Conservation (phyloP, 2,888 invertebrate species). For the Thumatha senex region DNA sequence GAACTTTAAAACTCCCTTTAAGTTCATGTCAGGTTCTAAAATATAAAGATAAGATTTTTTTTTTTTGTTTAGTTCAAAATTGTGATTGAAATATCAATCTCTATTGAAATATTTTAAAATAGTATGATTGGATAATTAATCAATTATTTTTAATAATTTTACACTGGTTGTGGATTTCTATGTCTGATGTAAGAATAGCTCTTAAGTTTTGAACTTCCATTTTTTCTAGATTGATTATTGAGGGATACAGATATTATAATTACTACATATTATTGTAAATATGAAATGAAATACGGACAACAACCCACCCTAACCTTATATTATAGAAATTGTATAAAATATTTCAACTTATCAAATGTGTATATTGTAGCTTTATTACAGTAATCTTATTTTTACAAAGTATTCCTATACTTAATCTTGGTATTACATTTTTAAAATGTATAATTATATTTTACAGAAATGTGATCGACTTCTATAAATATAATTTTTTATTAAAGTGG, state of each 20-base stretch:
- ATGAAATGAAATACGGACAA: slow-evolving; percentile 71
- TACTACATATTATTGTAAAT: slow-evolving; percentile 46
- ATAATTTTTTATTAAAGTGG: no score
- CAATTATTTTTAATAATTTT: slow-evolving; percentile 6
- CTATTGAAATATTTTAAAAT: slow-evolving; percentile 21
- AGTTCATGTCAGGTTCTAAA: slow-evolving; percentile 70
- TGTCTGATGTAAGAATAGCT: slow-evolving; percentile 24
- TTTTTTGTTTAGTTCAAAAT: slow-evolving; percentile 3
- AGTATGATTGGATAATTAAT: slow-evolving; percentile 1
- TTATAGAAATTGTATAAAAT: slow-evolving; percentile 46
- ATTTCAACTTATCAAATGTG: slow-evolving; percentile 22
- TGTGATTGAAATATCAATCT: slow-evolving; percentile 37
- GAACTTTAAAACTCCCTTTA: slow-evolving; percentile 78
- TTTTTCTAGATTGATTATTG: slow-evolving; percentile 11
- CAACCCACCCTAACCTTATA: slow-evolving; percentile 75
- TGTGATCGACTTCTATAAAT: neutral
- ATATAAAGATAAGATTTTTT: slow-evolving; percentile 38
- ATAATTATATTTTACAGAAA: neutral
- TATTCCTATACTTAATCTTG: slow-evolving; percentile 4
- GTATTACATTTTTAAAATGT: neutral
- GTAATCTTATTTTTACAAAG: neutral
- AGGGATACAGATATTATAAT: slow-evolving; percentile 14
- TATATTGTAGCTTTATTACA: slow-evolving; percentile 10
- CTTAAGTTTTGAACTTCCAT: slow-evolving; percentile 24
- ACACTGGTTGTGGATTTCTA: slow-evolving; percentile 46